Conservation (phyloP, 2,113 vertebrate species). For the Cichladusa arquata region DNA sequence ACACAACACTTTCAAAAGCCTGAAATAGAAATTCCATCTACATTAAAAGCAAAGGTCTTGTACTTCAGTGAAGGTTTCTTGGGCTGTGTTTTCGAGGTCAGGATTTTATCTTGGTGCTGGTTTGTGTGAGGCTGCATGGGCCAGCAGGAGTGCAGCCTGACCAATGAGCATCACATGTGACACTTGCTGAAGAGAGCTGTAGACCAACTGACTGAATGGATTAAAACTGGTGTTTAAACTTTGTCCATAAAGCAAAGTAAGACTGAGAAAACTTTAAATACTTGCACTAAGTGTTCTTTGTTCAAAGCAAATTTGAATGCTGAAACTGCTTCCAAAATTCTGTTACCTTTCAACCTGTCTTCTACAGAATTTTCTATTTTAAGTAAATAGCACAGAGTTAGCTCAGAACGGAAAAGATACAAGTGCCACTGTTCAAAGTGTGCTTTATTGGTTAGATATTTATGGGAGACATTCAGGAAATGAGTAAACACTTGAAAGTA, state of each 20-base stretch:
- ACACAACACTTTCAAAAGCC: not conserved
- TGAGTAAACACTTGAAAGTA: not conserved
- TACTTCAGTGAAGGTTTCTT: not conserved
- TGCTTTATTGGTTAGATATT: conserved; percentile 2
- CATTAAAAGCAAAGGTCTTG: not conserved
- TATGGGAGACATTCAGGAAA: not conserved
- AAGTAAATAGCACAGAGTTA: not conserved
- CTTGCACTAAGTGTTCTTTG: not conserved
- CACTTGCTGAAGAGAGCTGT: not conserved
- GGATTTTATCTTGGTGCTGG: not conserved
- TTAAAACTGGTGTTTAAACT: not conserved
- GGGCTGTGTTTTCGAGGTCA: not conserved
- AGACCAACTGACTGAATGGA: not conserved
- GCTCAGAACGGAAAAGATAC: not conserved
- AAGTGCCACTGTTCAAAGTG: not conserved
- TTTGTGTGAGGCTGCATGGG: not conserved
- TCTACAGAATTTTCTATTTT: not conserved
- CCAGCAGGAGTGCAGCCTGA: not conserved
- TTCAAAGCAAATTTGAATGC: not conserved
- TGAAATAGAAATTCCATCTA: not conserved
- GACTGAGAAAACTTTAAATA: not conserved
- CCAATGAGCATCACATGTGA: not conserved
- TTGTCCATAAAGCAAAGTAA: not conserved
- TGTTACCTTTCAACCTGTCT: not conserved
- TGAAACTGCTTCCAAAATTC: not conserved